Evolutionary conservation across 2,797 vertebrate genomes (phyloP).

Genomic region (Anas flavirostris): DNA sequence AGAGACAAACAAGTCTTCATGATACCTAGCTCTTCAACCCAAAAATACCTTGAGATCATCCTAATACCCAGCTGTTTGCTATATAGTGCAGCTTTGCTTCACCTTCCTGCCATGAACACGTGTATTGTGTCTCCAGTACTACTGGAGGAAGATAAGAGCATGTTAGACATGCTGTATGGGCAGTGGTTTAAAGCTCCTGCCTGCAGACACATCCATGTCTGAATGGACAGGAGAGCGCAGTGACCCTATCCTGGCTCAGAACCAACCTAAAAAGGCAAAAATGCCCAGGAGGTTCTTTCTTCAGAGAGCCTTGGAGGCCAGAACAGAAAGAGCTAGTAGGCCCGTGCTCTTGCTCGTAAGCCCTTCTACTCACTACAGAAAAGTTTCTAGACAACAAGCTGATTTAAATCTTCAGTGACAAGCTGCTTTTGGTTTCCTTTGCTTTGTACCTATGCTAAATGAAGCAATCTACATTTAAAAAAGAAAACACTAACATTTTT

Average conservation of each 20-base stretch:
- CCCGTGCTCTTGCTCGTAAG: background rate
- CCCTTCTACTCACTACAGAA: background rate
- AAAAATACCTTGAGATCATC: background rate
- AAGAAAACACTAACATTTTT: background rate
- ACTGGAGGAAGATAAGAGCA: background rate
- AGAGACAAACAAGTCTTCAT: background rate
- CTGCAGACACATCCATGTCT: background rate
- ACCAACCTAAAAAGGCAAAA: background rate
- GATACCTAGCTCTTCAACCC: background rate
- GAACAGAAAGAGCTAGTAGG: background rate
- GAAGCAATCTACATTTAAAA: background rate
- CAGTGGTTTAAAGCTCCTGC: background rate
- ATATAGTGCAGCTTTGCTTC: background rate
- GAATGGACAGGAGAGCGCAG: background rate
- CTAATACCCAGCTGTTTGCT: too few species aligned
- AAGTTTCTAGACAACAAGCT: background rate
- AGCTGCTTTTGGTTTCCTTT: background rate
- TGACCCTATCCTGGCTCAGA: too few species aligned
- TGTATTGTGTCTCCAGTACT: background rate
- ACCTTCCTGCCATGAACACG: background rate
- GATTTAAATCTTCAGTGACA: background rate
- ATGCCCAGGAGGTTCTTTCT: background rate
- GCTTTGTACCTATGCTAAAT: background rate
- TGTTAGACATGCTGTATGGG: background rate
- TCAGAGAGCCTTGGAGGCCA: background rate